Evolutionary conservation across 2,797 vertebrate genomes (phyloP).

Genomic region (Hydrocynus forskahlii): DNA sequence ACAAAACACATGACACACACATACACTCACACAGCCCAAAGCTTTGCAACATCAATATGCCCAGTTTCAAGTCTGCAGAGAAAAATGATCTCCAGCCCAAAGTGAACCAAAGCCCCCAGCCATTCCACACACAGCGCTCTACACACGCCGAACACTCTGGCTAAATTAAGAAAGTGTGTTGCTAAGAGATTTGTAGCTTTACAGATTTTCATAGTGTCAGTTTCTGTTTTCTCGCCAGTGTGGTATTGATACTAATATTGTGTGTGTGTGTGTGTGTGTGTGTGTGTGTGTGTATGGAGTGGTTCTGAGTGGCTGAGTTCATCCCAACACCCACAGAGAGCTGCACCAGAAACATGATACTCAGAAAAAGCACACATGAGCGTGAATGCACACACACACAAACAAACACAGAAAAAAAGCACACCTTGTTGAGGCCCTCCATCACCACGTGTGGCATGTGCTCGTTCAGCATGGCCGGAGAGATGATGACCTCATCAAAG

Average conservation of each 20-base stretch:
- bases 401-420: neutral
- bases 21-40: slow-evolving; percentile 3
- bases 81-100: neutral
- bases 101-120: neutral
- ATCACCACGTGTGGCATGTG: slow-evolving; percentile 98
- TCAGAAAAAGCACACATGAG: slow-evolving; percentile 11
- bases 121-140: slow-evolving; percentile 2
- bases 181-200: slow-evolving; percentile 25
- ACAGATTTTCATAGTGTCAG: slow-evolving; percentile 7
- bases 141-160: neutral
- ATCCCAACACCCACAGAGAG: slow-evolving; percentile 19
- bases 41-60: neutral
- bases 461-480: slow-evolving; percentile 96
- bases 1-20: neutral
- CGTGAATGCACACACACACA: slow-evolving; percentile 4
- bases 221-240: neutral
- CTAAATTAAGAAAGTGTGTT: slow-evolving; percentile 19
- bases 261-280: slow-evolving; percentile 2
- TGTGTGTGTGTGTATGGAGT: slow-evolving; percentile 1
- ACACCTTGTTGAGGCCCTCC: slow-evolving; percentile 96
- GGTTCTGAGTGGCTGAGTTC: slow-evolving; percentile 1
- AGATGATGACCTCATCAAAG: slow-evolving; percentile 98
- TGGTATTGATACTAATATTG: neutral
- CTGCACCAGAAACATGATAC: slow-evolving; percentile 3
- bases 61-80: slow-evolving; percentile 2